These are phyloP conservation scores for Arion vulgaris DNA, from an alignment of 1,140 invertebrate species.

Conservation along the genomic window DNA sequence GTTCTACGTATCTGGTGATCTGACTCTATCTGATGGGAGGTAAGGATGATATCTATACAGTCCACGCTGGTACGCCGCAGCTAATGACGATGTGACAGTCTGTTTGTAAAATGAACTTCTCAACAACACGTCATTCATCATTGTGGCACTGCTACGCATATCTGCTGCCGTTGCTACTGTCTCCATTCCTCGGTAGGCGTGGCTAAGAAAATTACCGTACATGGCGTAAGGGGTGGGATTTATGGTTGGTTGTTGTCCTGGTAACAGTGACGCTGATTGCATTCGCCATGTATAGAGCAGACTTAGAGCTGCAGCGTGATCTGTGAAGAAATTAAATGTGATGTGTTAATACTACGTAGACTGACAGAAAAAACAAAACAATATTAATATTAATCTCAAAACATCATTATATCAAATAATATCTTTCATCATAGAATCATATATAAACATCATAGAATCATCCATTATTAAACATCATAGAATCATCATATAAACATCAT, in stretches of 20 bases:
- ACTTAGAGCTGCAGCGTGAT: conserved; percentile 37
- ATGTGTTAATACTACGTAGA: neutral
- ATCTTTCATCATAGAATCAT: too few relatives aligned
- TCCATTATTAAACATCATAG: too few relatives aligned
- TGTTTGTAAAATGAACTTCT: conserved; percentile 38
- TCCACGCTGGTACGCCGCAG: conserved; percentile 35
- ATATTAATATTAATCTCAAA: neutral
- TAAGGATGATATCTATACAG: conserved; percentile 37
- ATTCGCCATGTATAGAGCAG: conserved; percentile 38
- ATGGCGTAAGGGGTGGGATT: conserved; percentile 30
- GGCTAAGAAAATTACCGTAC: conserved; percentile 29
- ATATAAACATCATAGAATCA: too few relatives aligned
- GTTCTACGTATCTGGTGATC: conserved; percentile 32
- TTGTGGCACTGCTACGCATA: conserved; percentile 20
- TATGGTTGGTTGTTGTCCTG: conserved; percentile 28
- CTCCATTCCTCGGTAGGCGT: conserved; percentile 36
- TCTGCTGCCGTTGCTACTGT: conserved; percentile 12
- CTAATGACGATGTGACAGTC: conserved; percentile 29
- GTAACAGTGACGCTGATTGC: conserved; percentile 40
- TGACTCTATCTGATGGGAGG: conserved; percentile 23
- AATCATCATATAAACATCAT: too few relatives aligned
- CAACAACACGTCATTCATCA: conserved; percentile 37
- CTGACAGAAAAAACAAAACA: neutral
- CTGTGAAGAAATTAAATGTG: conserved; percentile 12
- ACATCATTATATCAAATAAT: neutral